phyloP scores from a whole-genome alignment of 1,140 invertebrate species.

The Meloidogyne floridensis region DNA sequence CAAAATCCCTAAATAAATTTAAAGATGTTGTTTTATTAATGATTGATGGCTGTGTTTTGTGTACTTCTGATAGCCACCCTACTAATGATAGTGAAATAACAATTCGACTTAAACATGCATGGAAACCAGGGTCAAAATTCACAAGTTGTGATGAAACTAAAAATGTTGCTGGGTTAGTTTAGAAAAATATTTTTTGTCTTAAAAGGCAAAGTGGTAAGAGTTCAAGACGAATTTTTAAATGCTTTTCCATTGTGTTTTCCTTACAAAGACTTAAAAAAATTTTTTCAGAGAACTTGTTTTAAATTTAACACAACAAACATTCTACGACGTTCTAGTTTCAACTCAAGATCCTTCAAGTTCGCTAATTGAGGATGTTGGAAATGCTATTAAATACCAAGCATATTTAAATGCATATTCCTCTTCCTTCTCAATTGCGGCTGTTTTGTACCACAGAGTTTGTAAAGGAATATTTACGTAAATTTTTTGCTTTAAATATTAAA shows the following conservation, averaged over 20 bases:
- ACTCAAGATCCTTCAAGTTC: not conserved
- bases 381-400: conserved; percentile 6
- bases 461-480: not conserved
- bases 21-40: not conserved
- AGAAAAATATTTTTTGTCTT: not conserved
- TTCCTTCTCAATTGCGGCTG: conserved; percentile 5
- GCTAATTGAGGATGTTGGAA: not conserved
- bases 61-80: not conserved
- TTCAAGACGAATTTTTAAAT: too few species aligned
- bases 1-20: too few species aligned
- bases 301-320: not conserved
- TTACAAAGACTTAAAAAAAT: not conserved
- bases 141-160: not conserved
- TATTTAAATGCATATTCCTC: conserved; percentile 6
- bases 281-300: not conserved
- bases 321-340: conserved; percentile 3
- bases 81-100: not conserved
- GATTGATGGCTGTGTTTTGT: not conserved
- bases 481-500: not conserved
- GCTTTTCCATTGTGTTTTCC: too few species aligned
- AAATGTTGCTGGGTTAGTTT: not conserved
- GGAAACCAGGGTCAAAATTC: not conserved
- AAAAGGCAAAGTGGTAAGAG: too few species aligned
- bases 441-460: not conserved
- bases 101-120: not conserved